Conservation (phyloP, 2,797 vertebrate genomes). For the Scarus forsteni region DNA sequence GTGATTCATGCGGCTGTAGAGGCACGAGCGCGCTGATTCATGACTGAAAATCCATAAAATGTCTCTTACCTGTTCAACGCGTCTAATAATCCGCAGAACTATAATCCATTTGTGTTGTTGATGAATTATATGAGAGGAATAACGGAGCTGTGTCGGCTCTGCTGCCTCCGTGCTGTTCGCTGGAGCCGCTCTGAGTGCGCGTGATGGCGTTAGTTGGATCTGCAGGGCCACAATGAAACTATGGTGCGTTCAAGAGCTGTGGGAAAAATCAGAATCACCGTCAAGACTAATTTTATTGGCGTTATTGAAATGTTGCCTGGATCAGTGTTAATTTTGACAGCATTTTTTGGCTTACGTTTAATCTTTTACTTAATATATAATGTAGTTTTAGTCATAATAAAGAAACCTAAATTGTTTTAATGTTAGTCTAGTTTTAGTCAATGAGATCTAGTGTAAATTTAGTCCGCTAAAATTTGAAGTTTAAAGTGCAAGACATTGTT, state of each 20-base stretch:
- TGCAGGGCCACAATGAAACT: constrained; percentile 69
- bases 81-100: constrained; percentile 42
- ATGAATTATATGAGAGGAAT: background rate
- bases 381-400: too few species aligned
- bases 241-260: constrained; percentile 42
- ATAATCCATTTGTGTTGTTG: constrained; percentile 54
- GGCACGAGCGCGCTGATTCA: background rate
- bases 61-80: constrained; percentile 58
- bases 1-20: constrained; percentile 41
- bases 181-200: constrained; percentile 51
- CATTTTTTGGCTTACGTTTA: too few species aligned
- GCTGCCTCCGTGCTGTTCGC: constrained; percentile 49
- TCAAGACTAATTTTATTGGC: too few species aligned
- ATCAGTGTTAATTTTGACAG: too few species aligned
- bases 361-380: too few species aligned
- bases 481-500: too few species aligned
- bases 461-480: too few species aligned
- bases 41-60: background rate
- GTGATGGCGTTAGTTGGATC: constrained; percentile 76
- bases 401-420: too few species aligned
- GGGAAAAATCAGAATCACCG: background rate
- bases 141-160: constrained; percentile 24
- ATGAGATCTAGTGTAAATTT: too few species aligned
- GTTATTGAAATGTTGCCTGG: too few species aligned
- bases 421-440: too few species aligned